Evolutionary conservation across 1,140 invertebrate genomes (phyloP), one percentile per base, ranked within the genome.

Genomic region (Pararge aegeria): DNA sequence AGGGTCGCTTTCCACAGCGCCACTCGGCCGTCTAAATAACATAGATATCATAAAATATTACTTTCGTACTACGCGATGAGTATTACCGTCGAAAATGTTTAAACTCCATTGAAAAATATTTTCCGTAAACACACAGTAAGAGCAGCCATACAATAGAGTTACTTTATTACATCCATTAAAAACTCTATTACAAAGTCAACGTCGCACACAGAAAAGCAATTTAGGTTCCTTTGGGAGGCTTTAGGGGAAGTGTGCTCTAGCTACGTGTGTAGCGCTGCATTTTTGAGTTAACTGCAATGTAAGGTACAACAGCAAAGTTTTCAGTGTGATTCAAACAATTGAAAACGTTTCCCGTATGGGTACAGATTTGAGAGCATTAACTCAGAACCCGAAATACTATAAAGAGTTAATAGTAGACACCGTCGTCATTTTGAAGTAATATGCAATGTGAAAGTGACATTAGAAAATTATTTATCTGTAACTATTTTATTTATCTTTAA

Each of bases 191-290:
- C 30, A 58, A 30, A 58, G 48, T 58, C 48, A 19, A 54, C 52
- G 46, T 58, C 10, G 55, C 34, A 49, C 48, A 58, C 56, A 52
- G 56, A 44, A 49, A 61, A 66, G 27, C 55, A 62, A 57, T 62
- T 55, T 51, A 42, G 40, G 42, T 54, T 29, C 64, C 55, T 55
- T 38, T 56, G 55, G 52, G 55, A 57, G 44, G 38, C 48, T 58
- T 66, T 54, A 50, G 46, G 54, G 46, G 24, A 50, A 52, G 24
- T 42, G 10, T 44, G 48, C 38, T 42, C 40, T 48, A 49, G 42
- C 27, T 56, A 48, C 46, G 21, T 6, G 24, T 56, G 30, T 10
- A 37, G 15, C 57, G 51, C 49, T 59, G 56, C 62, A 64, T 59
- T 59, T 54, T 59, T 44, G 24, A 59, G 55, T 19, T 46, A 50